phyloP scores from a whole-genome alignment of 2,888 invertebrate genomes.

The Nomada flava region DNA sequence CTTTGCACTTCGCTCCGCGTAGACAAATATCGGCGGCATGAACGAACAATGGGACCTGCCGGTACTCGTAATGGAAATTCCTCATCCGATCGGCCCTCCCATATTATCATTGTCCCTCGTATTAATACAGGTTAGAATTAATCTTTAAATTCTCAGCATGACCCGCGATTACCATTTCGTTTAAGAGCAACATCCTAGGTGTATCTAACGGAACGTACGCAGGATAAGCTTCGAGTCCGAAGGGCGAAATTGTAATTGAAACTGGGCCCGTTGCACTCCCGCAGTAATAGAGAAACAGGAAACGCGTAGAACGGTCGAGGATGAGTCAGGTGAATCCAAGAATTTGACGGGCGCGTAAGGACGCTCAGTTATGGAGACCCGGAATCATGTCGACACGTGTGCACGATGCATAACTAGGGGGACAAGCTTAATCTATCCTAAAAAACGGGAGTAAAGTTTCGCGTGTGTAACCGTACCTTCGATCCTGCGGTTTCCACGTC shows the following conservation, averaged over 20 bases:
- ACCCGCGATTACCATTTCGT: no score
- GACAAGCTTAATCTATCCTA: constrained; percentile 51
- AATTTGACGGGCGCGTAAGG: constrained; percentile 50
- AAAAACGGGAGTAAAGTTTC: constrained; percentile 62
- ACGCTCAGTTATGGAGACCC: constrained; percentile 48
- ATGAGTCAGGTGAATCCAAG: constrained; percentile 53
- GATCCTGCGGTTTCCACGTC: constrained; percentile 70
- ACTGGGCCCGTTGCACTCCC: constrained; percentile 12
- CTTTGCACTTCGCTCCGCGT: constrained; percentile 30
- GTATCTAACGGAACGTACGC: neutral
- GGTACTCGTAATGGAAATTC: no score
- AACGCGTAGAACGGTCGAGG: constrained; percentile 40
- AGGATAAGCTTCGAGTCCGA: neutral
- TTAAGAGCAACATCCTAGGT: no score
- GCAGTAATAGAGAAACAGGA: constrained; percentile 48
- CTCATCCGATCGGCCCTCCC: neutral
- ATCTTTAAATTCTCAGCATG: no score
- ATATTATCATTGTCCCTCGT: neutral
- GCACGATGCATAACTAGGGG: constrained; percentile 62
- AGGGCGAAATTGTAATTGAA: constrained; percentile 29
- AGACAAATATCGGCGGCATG: constrained; percentile 44
- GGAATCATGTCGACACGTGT: constrained; percentile 64
- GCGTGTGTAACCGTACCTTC: constrained; percentile 66
- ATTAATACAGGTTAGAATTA: no score
- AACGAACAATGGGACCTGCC: constrained; percentile 23